Base-by-base conservation (phyloP, 92 coral and sea anemone species). In the Phymanthus crucifer region DNA sequence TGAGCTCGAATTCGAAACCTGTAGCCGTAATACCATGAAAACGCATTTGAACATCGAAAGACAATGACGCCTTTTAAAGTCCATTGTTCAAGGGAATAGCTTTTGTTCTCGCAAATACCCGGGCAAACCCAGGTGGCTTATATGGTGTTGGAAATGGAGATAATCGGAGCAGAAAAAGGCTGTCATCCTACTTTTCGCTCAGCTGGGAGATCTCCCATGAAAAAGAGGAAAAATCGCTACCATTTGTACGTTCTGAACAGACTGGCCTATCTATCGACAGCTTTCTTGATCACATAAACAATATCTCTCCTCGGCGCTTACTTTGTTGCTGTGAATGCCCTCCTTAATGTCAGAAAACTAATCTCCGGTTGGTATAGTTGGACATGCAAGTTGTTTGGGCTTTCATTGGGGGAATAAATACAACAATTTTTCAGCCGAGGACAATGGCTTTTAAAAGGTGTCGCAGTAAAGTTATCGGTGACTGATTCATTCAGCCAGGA, bases 21-120 rank as follows among this genome's bases (percentile, higher is more conserved):
- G 68, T 61, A 16, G 16, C 14, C 34, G 34, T 61, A 61, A 61
- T 61, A 26, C 68, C 17, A 61, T 26, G 18, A n/a, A 27, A 27
- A 61, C 29, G 34, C 68, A 61, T 61, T 10, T 61, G 2, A 61
- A 29, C 26, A 29, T 61, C 34, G 32, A 61, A 43, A 61, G 12
- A 61, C 68, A 76, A 76, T 32, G 71, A 14, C 24, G 80, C 80
- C 80, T 76, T 76, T 76, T 76, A 76, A 76, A 76, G 80, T 76
- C 2, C 35, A 54, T 76, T 76, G 80, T 76, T 31, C 23, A 4
- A 32, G 14, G 48, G 40, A 52, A 69, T 24, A 32, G 32, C 80
- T 47, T 48, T 76, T 76, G 80, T 76, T 76, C 32, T 32, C 40
- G 32, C 58, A 76, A 54, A 58, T 31, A 33, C 66, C 64, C 78